phyloP scores from a whole-genome alignment of 2,888 invertebrate species.

The Mechanitis messenoides region DNA sequence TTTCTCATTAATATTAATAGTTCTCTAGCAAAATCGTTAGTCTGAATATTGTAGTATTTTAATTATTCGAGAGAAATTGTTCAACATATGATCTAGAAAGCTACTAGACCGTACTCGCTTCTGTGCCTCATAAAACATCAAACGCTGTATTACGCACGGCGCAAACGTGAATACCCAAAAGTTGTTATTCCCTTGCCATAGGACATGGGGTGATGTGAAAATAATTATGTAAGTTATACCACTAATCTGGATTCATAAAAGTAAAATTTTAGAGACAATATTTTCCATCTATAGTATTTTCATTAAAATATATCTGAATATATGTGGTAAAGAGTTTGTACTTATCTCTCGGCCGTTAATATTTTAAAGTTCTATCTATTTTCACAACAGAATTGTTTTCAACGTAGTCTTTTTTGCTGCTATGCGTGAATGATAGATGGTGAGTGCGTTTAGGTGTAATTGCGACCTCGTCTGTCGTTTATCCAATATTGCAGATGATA shows the following conservation, averaged over 20 bases:
- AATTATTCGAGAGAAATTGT: neutral
- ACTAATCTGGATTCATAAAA: too few relatives aligned
- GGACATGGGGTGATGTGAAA: too few relatives aligned
- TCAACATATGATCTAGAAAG: constrained; percentile 3
- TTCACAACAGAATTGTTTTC: too few relatives aligned
- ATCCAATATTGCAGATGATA: neutral
- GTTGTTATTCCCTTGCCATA: constrained; percentile 3
- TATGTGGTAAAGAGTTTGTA: too few relatives aligned
- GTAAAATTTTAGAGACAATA: too few relatives aligned
- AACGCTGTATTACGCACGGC: constrained; percentile 21
- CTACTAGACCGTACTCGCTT: constrained; percentile 10
- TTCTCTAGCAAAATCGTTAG: too few relatives aligned
- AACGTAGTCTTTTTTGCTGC: neutral
- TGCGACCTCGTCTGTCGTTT: neutral
- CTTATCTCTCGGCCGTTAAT: too few relatives aligned
- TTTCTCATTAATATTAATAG: too few relatives aligned
- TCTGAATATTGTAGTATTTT: neutral
- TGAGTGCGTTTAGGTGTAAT: neutral
- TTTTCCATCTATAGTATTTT: too few relatives aligned
- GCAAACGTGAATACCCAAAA: constrained; percentile 17
- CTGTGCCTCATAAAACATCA: constrained; percentile 18
- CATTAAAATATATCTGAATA: too few relatives aligned
- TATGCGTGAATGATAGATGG: neutral
- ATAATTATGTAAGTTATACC: too few relatives aligned
- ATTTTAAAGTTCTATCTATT: too few relatives aligned